Base-by-base conservation (phyloP, 2,797 vertebrate species). In the Pangasius mekongensis region DNA sequence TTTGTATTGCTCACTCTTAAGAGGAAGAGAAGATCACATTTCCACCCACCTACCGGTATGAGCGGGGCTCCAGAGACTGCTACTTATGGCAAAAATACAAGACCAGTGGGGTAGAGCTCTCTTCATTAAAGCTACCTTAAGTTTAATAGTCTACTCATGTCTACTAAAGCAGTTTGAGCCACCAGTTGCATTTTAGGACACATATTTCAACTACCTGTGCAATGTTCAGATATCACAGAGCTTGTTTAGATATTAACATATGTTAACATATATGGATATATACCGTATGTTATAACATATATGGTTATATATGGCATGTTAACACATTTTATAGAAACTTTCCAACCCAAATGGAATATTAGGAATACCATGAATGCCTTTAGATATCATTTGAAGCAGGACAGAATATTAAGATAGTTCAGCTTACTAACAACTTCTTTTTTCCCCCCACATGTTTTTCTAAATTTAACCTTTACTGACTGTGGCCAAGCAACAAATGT, bases 11-110 rank as follows among this genome's bases (percentile, higher is more conserved):
- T 87, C 13, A 91, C 89, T 91, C 33, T 95, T 91, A 94, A 97
- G 97, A 95, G 95, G 97, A 97, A 89, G 96, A 97, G 92, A 96
- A 96, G 93, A 97, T 97, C 83, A 85, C 94, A 1, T 97, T 97
- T 92, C 97, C 96, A 85, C 97, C 97, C 43, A 97, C 97, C 36
- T 97, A 97, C 87, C 96, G 96, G n/a, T 97, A 97, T 89, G 97
- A 97, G 74, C 94, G 96, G 10, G 97, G 97, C 89, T 96, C 97
- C 30, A 94, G 97, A 88, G 95, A 97, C 91, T 95, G 95, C 77
- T 97, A 97, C 91, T 94, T 97, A 1, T 96, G 96, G 95, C 96
- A 97, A 83, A 97, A 97, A 92, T 96, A 96, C 94, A 97, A 97
- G 93, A 96, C 96, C 24, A 97, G 96, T 82, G 97, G 97, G 90